Conservation (phyloP, 2,888 invertebrate genomes). For the Gymnocheta viridis region DNA sequence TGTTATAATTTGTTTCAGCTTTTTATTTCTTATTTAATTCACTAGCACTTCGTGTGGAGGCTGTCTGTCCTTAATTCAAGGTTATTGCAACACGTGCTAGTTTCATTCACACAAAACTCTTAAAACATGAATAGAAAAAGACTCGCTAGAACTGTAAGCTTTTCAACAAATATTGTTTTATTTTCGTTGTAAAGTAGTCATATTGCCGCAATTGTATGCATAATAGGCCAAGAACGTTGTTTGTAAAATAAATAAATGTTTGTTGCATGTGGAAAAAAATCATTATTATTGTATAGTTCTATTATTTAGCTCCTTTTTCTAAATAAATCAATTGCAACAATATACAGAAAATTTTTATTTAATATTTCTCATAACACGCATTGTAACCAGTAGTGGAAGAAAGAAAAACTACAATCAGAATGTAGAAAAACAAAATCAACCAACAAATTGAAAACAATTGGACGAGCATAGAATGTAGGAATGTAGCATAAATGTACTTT, state of each 20-base stretch:
- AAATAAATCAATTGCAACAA: conserved; percentile 36
- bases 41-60: neutral
- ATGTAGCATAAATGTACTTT: conserved; percentile 6
- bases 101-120: conserved; percentile 30
- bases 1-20: neutral
- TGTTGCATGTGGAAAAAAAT: neutral
- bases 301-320: neutral
- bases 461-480: neutral
- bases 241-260: neutral
- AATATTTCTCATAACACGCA: conserved; percentile 12
- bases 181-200: neutral
- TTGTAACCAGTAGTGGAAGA: conserved; percentile 15
- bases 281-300: neutral
- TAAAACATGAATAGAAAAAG: neutral
- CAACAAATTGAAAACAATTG: conserved; percentile 17
- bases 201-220: conserved; percentile 9
- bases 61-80: conserved; percentile 22
- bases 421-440: neutral
- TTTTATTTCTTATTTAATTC: neutral
- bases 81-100: conserved; percentile 32
- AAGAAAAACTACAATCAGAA: conserved; percentile 26
- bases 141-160: neutral
- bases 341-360: conserved; percentile 5
- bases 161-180: neutral
- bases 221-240: conserved; percentile 41